phyloP scores from a whole-genome alignment of 2,113 vertebrate species.

The Pipa parva region DNA sequence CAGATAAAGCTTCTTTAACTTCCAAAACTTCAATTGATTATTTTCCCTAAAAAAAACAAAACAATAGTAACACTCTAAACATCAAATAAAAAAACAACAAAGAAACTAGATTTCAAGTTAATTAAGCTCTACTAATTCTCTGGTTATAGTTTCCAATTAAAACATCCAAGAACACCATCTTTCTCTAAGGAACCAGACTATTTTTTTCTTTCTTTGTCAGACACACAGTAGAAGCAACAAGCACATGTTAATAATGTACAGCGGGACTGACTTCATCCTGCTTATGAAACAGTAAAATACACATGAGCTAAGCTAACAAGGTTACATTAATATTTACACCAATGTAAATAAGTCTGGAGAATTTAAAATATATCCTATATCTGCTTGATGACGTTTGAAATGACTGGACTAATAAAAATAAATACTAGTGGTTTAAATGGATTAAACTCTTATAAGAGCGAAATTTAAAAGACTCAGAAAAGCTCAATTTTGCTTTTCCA shows the following conservation, averaged over 20 bases:
- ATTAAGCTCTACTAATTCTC: neutral
- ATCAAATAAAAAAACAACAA: neutral
- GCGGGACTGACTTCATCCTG: neutral
- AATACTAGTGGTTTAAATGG: too few relatives aligned
- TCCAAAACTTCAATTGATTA: neutral
- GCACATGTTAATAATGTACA: neutral
- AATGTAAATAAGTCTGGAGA: neutral
- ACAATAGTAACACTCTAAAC: neutral
- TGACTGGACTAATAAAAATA: too few relatives aligned
- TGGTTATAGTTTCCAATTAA: neutral
- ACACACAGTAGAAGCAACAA: neutral
- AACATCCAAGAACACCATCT: neutral
- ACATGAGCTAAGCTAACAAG: neutral
- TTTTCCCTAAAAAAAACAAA: neutral
- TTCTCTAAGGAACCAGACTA: neutral
- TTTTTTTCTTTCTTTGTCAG: neutral
- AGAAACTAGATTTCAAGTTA: neutral
- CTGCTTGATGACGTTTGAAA: too few relatives aligned
- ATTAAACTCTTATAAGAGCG: too few relatives aligned
- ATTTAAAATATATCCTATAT: neutral
- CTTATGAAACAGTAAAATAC: neutral
- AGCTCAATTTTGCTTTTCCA: too few relatives aligned
- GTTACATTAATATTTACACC: slow-evolving; percentile 3
- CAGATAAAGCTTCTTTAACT: too few relatives aligned
- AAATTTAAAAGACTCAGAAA: too few relatives aligned